Percentiles rank a stretch among this genome's conserved stretches.
Evolutionary conservation across 2,797 vertebrate genomes (phyloP).

Genomic region (Tenualosa ilisha): DNA sequence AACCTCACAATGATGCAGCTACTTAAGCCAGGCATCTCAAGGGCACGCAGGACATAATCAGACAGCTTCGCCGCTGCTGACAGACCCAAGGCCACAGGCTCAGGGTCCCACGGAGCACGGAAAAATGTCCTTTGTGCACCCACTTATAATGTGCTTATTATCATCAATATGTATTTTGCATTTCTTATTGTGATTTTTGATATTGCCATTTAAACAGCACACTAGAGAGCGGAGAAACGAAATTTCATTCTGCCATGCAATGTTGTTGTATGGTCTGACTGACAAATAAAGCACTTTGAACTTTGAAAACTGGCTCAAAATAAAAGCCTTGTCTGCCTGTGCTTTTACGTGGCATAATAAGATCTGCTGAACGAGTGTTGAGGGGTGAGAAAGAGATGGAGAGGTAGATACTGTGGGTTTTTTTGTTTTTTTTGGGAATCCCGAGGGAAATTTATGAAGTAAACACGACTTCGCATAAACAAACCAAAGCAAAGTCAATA

Average conservation of each 20-base stretch:
- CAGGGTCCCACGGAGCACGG: too few relatives aligned
- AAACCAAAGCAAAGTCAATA: slow-evolving; percentile 1
- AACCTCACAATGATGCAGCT: not conserved
- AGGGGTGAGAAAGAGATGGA: not conserved
- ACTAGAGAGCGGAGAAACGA: too few relatives aligned
- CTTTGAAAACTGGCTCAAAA: not conserved
- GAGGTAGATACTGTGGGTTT: not conserved
- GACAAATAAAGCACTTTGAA: too few relatives aligned
- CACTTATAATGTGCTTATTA: too few relatives aligned
- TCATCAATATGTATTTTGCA: too few relatives aligned
- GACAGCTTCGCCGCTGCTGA: not conserved
- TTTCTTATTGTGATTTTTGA: too few relatives aligned
- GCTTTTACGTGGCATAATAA: not conserved
- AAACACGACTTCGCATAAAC: slow-evolving; percentile 11
- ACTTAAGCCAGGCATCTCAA: not conserved
- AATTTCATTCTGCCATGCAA: too few relatives aligned
- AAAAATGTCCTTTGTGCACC: too few relatives aligned
- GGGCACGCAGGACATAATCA: not conserved
- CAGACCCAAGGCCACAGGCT: not conserved
- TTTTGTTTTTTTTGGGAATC: not conserved
- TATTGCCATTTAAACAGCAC: too few relatives aligned
- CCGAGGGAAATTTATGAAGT: not conserved
- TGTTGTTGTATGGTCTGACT: too few relatives aligned
- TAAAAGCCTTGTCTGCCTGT: not conserved
- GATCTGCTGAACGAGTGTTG: not conserved